Percentiles rank a stretch among this genome's conserved stretches.
Evolutionary conservation across 2,113 vertebrate genomes (phyloP).

Genomic region (Ceyx margarethae): DNA sequence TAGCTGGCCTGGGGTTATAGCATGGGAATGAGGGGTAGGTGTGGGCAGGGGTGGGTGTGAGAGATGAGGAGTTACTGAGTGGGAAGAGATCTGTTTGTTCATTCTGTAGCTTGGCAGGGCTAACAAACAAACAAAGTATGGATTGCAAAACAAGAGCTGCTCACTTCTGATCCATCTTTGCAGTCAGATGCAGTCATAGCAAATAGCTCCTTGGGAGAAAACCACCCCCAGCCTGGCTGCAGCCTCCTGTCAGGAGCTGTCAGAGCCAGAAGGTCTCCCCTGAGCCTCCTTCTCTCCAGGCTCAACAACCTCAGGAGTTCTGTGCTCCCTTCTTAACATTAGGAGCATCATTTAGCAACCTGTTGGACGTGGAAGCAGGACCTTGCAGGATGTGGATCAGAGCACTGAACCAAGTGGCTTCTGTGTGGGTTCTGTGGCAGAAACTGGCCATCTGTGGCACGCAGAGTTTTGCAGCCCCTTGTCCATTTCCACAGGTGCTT

Average conservation of each 20-base stretch:
- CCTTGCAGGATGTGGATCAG: not conserved
- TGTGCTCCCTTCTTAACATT: not conserved
- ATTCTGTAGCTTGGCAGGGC: not conserved
- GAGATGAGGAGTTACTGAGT: not conserved
- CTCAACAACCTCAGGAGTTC: not conserved
- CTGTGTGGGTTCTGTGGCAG: not conserved
- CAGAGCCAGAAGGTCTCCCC: not conserved
- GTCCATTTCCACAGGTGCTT: not conserved
- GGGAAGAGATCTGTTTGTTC: not conserved
- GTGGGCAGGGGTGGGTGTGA: not conserved
- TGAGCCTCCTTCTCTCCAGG: not conserved
- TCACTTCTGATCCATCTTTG: not conserved
- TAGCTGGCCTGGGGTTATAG: not conserved
- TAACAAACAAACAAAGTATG: not conserved
- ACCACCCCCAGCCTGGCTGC: not conserved
- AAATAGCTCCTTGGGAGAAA: not conserved
- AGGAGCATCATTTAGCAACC: not conserved
- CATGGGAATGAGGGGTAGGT: not conserved
- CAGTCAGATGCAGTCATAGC: not conserved
- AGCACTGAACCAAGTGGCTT: not conserved
- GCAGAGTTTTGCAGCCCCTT: not conserved
- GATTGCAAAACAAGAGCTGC: not conserved
- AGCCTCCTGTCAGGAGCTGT: not conserved
- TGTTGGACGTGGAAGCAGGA: not conserved
- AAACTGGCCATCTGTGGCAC: not conserved